Evolutionary conservation across 1,140 invertebrate genomes (phyloP).

Genomic region (Calephelis nemesis): DNA sequence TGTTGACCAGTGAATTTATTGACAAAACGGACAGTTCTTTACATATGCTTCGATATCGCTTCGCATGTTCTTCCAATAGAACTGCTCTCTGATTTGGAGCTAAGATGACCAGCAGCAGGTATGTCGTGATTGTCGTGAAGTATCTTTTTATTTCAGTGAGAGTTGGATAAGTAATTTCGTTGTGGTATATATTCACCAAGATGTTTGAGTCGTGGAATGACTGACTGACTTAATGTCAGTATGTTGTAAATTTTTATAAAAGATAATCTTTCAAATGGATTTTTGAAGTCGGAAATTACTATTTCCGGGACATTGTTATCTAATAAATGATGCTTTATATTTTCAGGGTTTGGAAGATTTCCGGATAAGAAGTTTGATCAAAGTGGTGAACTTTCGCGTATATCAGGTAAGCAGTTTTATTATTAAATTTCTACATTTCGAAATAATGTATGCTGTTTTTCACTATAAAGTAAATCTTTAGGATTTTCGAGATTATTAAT

Average conservation of each 20-base stretch:
- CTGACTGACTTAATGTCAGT: too few species aligned
- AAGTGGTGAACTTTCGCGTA: background rate
- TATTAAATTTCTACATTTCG: background rate
- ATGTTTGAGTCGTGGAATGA: background rate
- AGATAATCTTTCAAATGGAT: background rate
- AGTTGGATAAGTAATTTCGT: too few species aligned
- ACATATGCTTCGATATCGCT: background rate
- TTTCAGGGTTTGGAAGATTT: conserved; percentile 11
- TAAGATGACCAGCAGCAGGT: too few species aligned
- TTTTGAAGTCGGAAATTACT: background rate
- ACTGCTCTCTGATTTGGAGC: too few species aligned
- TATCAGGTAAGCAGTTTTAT: background rate
- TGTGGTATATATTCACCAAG: too few species aligned
- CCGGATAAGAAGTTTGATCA: conserved; percentile 4
- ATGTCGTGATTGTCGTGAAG: too few species aligned
- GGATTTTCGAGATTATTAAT: background rate
- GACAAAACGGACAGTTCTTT: background rate
- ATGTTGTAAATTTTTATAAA: background rate
- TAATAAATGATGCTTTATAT: background rate
- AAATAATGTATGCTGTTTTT: background rate
- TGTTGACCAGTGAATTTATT: background rate
- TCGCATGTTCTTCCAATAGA: too few species aligned
- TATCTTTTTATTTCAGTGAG: too few species aligned
- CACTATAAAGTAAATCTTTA: background rate
- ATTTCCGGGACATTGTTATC: background rate